phyloP scores from a whole-genome alignment of 2,888 invertebrate genomes.

The Ceratothoa steindachneri region DNA sequence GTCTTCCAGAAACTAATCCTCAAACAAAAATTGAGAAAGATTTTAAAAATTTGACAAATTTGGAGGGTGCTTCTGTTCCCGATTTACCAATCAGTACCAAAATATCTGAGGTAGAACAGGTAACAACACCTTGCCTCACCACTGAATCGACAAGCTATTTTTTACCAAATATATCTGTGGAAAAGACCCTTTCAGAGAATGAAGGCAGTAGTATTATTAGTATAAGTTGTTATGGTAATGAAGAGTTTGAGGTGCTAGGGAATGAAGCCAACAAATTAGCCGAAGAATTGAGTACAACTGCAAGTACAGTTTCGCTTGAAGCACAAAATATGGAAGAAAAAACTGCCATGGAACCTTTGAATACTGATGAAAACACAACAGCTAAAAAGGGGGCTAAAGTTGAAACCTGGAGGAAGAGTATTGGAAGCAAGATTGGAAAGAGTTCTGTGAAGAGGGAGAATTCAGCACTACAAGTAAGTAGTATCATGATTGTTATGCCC shows the following conservation, averaged over 20 bases:
- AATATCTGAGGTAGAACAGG: background rate
- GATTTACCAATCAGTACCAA: background rate
- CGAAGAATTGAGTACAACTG: slow-evolving; percentile 33
- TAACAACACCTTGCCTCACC: background rate
- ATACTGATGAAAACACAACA: too few species aligned
- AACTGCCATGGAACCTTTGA: too few species aligned
- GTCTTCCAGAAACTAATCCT: background rate
- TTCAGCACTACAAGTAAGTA: background rate
- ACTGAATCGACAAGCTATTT: background rate
- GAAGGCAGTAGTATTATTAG: slow-evolving; percentile 1
- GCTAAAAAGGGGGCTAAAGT: too few species aligned
- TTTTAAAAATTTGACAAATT: background rate
- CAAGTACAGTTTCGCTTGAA: background rate
- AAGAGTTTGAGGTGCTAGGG: slow-evolving; percentile 42
- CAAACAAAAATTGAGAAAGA: background rate
- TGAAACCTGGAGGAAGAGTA: background rate
- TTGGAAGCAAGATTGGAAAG: background rate
- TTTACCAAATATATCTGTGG: too few species aligned
- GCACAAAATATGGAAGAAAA: background rate
- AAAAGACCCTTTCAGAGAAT: too few species aligned
- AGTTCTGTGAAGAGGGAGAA: background rate
- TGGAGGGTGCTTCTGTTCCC: background rate
- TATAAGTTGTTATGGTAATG: slow-evolving; percentile 38
- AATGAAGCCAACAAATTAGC: slow-evolving; percentile 43
- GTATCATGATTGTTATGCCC: too few species aligned